Percentiles rank a stretch among this genome's conserved stretches.
Evolutionary conservation across 1,140 invertebrate genomes (phyloP).

Genomic region (Brachystomella parvula): DNA sequence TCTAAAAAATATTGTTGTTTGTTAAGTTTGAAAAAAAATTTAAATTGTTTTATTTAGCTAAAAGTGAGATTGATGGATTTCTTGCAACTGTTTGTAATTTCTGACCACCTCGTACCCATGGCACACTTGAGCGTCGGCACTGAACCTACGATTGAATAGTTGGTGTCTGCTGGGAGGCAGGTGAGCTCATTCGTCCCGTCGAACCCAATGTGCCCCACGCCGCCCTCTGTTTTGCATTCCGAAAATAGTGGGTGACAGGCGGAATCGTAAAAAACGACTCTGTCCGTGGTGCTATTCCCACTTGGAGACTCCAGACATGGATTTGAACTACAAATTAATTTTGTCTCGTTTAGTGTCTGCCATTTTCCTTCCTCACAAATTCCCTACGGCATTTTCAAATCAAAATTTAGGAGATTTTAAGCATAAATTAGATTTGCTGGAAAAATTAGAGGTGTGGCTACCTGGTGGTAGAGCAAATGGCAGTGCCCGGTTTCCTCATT

Average conservation of each 20-base stretch:
- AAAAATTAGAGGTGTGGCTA: not conserved
- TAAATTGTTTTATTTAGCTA: too few species aligned
- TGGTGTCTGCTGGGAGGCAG: not conserved
- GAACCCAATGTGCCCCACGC: not conserved
- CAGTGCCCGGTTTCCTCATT: not conserved
- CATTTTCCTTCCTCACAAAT: not conserved
- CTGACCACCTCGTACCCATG: not conserved
- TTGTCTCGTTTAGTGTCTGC: not conserved
- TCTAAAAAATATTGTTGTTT: too few species aligned
- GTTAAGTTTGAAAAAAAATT: too few species aligned
- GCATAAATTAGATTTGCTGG: not conserved
- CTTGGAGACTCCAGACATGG: not conserved
- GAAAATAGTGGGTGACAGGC: not conserved
- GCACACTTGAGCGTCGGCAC: not conserved
- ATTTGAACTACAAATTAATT: not conserved
- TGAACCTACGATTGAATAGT: not conserved
- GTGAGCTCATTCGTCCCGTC: not conserved
- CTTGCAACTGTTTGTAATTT: constrained; percentile 2
- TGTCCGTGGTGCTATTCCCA: not conserved
- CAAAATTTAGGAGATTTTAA: not conserved
- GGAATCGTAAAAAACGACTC: not conserved
- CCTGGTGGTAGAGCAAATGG: not conserved
- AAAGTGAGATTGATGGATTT: not conserved
- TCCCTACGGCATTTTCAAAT: not conserved
- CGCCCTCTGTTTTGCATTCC: not conserved